These are phyloP conservation scores for Semotilus atromaculatus DNA, from an alignment of 2,797 vertebrate species.

Conservation along the genomic window DNA sequence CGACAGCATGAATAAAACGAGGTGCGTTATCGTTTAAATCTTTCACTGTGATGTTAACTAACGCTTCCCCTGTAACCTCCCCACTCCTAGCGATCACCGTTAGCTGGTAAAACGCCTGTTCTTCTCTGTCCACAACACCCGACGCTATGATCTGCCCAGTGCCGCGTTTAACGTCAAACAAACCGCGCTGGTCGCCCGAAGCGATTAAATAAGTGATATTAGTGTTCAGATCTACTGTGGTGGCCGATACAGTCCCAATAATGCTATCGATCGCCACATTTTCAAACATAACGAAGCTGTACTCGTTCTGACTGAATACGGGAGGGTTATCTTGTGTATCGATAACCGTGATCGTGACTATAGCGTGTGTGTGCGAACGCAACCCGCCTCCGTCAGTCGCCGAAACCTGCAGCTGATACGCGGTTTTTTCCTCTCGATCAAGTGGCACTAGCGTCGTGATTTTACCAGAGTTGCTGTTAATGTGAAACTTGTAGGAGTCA, in stretches of 20 bases:
- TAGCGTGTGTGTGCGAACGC: conserved; percentile 87
- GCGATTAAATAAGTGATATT: conserved; percentile 97
- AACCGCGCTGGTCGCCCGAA: conserved; percentile 89
- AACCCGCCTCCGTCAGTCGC: conserved; percentile 89
- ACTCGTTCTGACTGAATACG: conserved; percentile 86
- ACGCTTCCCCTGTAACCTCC: conserved; percentile 87
- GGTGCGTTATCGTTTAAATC: conserved; percentile 97
- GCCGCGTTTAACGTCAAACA: conserved; percentile 83
- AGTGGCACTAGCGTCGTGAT: conserved; percentile 89
- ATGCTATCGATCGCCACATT: conserved; percentile 87
- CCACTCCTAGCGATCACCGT: conserved; percentile 92
- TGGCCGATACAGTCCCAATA: conserved; percentile 89
- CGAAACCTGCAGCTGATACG: conserved; percentile 91
- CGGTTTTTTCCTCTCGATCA: conserved; percentile 93
- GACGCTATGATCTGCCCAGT: conserved; percentile 88
- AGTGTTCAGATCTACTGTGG: conserved; percentile 91
- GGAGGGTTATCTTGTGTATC: conserved; percentile 97
- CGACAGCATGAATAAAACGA: conserved; percentile 86
- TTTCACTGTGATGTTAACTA: conserved; percentile 95
- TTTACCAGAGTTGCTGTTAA: conserved; percentile 86
- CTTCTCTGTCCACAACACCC: conserved; percentile 91
- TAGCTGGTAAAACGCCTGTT: conserved; percentile 92
- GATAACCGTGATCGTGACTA: conserved; percentile 93
- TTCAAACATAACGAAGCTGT: conserved; percentile 98
- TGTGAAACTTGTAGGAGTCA: conserved; percentile 89